Evolutionary conservation across 2,888 invertebrate species (phyloP).

Genomic region (Sabatieria punctata): DNA sequence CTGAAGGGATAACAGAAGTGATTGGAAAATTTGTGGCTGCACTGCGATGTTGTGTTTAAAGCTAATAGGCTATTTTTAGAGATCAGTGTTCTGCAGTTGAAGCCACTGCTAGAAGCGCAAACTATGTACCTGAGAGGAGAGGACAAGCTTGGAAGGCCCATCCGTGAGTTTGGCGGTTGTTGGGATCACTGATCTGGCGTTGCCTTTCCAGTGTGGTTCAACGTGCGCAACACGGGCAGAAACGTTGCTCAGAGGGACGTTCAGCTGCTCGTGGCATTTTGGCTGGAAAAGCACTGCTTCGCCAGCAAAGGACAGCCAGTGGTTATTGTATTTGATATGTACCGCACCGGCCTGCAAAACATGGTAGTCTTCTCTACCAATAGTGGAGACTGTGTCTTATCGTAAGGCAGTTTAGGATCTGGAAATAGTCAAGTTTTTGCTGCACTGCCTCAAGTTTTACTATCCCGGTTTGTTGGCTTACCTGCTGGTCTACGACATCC

Average conservation of each 20-base stretch:
- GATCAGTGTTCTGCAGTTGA: constrained; percentile 18
- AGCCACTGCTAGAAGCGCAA: constrained; percentile 15
- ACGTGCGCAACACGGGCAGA: constrained; percentile 16
- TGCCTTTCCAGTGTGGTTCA: constrained; percentile 25
- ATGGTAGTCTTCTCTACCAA: no score
- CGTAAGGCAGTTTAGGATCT: constrained; percentile 20
- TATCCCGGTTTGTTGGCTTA: constrained; percentile 19
- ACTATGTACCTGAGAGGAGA: constrained; percentile 21
- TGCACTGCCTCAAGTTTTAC: constrained; percentile 22
- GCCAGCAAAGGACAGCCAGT: constrained; percentile 19
- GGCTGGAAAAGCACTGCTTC: constrained; percentile 23
- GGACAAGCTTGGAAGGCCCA: no score
- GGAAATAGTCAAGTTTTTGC: constrained; percentile 22
- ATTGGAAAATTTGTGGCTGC: not conserved
- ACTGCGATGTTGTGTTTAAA: not conserved
- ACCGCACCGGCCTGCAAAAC: constrained; percentile 16
- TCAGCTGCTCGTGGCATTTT: constrained; percentile 16
- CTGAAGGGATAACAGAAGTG: not conserved
- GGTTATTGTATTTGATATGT: constrained; percentile 22
- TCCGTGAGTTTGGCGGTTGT: no score
- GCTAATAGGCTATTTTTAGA: constrained; percentile 14
- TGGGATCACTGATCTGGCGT: no score
- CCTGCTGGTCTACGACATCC: constrained; percentile 20
- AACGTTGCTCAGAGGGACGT: constrained; percentile 16
- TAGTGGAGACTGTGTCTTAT: no score